A percentile compares a stretch with the other conserved stretches of the same genome.
Conservation (phyloP, 2,797 vertebrate species). For the Pipistrellus nathusii region DNA sequence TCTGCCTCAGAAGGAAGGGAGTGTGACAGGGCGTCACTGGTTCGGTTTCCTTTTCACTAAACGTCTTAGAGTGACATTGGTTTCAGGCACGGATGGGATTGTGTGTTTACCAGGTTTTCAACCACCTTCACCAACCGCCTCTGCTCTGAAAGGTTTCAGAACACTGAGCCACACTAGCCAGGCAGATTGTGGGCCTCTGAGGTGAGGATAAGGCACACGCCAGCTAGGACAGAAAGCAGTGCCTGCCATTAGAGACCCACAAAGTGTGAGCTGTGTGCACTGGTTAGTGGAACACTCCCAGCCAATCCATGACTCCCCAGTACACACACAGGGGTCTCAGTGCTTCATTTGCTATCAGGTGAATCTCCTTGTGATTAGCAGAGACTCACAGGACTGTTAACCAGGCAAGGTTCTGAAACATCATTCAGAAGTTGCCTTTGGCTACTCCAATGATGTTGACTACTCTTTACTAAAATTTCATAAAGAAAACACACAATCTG, state of each 20-base stretch:
- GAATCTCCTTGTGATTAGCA: not conserved
- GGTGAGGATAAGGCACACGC: not conserved
- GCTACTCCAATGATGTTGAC: fast-evolving
- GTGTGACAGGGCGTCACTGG: not conserved
- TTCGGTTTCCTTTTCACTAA: not conserved
- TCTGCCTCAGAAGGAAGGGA: not conserved
- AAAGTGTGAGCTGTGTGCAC: not conserved
- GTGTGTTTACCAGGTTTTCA: not conserved
- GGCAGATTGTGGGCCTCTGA: not conserved
- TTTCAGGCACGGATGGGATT: not conserved
- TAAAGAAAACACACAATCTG: not conserved
- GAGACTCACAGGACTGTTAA: not conserved
- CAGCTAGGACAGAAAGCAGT: not conserved
- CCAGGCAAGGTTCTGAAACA: not conserved
- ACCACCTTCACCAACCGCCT: not conserved
- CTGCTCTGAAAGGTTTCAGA: not conserved
- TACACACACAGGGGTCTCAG: not conserved
- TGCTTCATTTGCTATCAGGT: not conserved
- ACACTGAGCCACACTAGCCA: not conserved
- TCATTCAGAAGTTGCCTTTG: not conserved
- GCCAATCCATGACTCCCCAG: not conserved
- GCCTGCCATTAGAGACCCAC: not conserved
- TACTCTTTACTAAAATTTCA: not conserved
- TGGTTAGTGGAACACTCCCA: not conserved
- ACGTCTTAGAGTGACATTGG: not conserved